Evolutionary conservation across 1,140 invertebrate genomes (phyloP), one percentile per base, ranked within the genome.

Genomic region (Drosophila lacertosa): DNA sequence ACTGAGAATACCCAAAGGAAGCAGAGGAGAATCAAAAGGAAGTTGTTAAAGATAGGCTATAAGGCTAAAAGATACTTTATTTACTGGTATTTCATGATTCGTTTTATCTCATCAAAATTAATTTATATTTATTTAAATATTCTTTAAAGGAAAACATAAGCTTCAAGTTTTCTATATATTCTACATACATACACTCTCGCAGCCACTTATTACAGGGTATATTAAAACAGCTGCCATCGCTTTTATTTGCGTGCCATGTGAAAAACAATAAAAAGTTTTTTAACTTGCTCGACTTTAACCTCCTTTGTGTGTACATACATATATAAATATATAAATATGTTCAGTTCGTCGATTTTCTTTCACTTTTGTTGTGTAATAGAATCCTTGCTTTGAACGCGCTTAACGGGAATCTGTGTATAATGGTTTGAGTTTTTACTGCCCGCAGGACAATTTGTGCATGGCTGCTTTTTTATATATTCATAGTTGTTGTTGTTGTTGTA

Each of bases 371-470:
- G 51, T 39, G 20, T 54, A 54, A 53, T 22, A 24, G 32, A 53
- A 39, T 39, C 50, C 33, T 29, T 51, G 16, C 18, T 24, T 39
- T 53, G 20, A 4, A 22, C 11, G 18, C 24, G 51, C 22, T 54
- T n/a, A 51, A 37, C 39, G 53, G 39, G 24, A 57, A 47, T 72
- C 60, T 44, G 16, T 10, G 16, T 50, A 22, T 54, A 24, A 53
- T 48, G 26, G 16, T 51, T 40, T 32, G 22, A 16, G 33, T 70
- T 18, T 16, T 2, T n/a, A 18, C 20, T 29, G 39, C 50, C 53
- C 47, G 53, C 45, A 54, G 74, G 62, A 68, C 68, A 73, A 57
- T 72, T 62, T 72, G n/a, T n/a, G 55, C 50, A 50, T 45, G 53
- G 42, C 13, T 69, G 26, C 57, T 39, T 29, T 18, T 20, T 22